phyloP scores from a whole-genome alignment of 1,140 invertebrate genomes.

The Dinoponera quadriceps region DNA sequence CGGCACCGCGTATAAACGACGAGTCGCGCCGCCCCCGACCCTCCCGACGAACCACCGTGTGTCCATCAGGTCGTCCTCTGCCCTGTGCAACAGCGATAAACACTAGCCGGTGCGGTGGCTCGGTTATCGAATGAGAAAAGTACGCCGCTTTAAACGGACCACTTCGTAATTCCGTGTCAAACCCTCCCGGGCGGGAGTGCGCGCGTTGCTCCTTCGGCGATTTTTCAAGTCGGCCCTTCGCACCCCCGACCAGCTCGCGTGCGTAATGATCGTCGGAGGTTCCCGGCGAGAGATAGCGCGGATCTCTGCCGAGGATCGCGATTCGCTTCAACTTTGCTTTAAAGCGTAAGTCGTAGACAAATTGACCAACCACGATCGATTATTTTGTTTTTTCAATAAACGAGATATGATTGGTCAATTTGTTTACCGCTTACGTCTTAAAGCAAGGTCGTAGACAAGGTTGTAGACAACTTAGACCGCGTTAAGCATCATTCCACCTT shows the following conservation, averaged over 20 bases:
- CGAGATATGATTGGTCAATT: too few relatives aligned
- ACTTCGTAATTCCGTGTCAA: conserved; percentile 48
- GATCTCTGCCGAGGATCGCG: too few relatives aligned
- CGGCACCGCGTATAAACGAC: conserved; percentile 83
- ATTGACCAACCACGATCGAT: too few relatives aligned
- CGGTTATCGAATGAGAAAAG: conserved; percentile 62
- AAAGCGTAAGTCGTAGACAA: too few relatives aligned
- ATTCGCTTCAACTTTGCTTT: too few relatives aligned
- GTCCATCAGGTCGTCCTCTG: conserved; percentile 71
- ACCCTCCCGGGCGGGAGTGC: background rate
- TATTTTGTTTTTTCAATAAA: too few relatives aligned
- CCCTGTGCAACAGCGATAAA: conserved; percentile 73
- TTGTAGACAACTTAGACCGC: too few relatives aligned
- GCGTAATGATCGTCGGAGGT: background rate
- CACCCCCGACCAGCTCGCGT: background rate
- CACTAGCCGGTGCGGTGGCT: conserved; percentile 57
- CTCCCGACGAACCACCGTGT: conserved; percentile 65
- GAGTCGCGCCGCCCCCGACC: conserved; percentile 68
- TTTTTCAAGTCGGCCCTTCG: conserved; percentile 9
- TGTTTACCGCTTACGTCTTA: too few relatives aligned
- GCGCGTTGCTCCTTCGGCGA: conserved; percentile 4
- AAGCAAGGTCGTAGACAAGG: too few relatives aligned
- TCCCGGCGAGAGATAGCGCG: background rate
- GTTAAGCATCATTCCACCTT: too few relatives aligned
- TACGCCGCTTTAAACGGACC: conserved; percentile 34